Base-by-base conservation (phyloP, 1,140 invertebrate species). In the Zophobas morio region DNA sequence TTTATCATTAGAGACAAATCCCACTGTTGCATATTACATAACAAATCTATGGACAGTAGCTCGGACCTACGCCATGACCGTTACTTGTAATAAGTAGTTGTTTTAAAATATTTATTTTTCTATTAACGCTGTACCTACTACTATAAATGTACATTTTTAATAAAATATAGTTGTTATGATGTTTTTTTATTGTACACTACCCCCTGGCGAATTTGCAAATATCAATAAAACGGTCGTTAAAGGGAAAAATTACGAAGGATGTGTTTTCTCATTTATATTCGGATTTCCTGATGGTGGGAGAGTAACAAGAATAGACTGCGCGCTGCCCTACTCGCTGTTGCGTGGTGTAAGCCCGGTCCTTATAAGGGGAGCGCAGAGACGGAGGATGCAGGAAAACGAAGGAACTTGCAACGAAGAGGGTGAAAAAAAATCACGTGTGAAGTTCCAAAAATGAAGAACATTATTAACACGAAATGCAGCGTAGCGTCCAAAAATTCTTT, bases 221-320 rank as follows among this genome's bases (percentile, higher is more conserved):
- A 20, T 20, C 20, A 20, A 20, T 20, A 20, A 20, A 20, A 20
- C 20, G 20, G 20, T 20, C 3, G 20, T 6, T 51, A n/a, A 51
- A 20, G 3, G 49, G 49, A 51, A 51, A 51, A 51, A 51, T 20
- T 5, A 2, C 4, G 49, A 51, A 20, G n/a, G 49, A 51, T 51
- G n/a, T 46, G n/a, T 46, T 51, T 51, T 51, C 49, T 51, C 49
- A 51, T 51, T 51, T 51, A 51, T 51, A 51, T 51, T 51, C 3
- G 49, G 49, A 51, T 51, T 51, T 6, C 49, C 3, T 4, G 49
- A 4, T 51, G 49, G 39, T 40, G 60, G 37, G 60, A 39, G 39
- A 42, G 60, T 3, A 40, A 66, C 60, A 66, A 66, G 60, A 66
- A 66, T 66, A 66, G 60, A 66, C 39, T 66, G 56, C 60, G 60